Evolutionary conservation across 2,888 invertebrate species (phyloP).

Genomic region (Drosophila demipolita): DNA sequence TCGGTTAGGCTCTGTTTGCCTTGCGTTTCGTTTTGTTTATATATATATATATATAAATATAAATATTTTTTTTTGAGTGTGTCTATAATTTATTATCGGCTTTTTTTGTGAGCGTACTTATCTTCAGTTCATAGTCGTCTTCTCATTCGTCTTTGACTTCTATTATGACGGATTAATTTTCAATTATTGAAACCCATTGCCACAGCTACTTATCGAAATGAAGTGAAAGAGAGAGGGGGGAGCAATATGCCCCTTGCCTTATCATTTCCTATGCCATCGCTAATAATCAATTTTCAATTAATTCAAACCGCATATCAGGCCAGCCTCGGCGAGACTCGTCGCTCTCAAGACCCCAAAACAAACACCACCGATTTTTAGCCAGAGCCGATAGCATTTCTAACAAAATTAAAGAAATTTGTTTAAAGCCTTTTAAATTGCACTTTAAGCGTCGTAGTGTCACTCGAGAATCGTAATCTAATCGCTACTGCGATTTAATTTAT

Average conservation of each 20-base stretch:
- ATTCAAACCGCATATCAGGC: slow-evolving; percentile 67
- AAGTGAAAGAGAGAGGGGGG: not conserved
- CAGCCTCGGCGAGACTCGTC: not conserved
- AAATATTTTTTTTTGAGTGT: slow-evolving; percentile 8
- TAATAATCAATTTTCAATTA: slow-evolving; percentile 83
- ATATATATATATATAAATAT: not conserved
- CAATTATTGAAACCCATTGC: slow-evolving; percentile 73
- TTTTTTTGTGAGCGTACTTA: slow-evolving; percentile 21
- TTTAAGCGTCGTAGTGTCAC: slow-evolving; percentile 79
- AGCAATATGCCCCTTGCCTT: slow-evolving; percentile 22
- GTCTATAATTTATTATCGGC: slow-evolving; percentile 44
- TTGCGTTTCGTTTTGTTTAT: slow-evolving; percentile 8
- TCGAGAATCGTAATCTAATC: slow-evolving; percentile 77
- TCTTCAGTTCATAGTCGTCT: slow-evolving; percentile 26
- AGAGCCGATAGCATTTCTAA: slow-evolving; percentile 35
- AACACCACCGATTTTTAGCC: slow-evolving; percentile 26
- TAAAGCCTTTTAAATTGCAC: slow-evolving; percentile 80
- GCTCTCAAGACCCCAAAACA: slow-evolving; percentile 12
- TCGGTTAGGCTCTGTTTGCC: slow-evolving; percentile 50
- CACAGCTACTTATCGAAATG: slow-evolving; percentile 40
- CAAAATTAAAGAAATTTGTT: slow-evolving; percentile 78
- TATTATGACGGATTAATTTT: slow-evolving; percentile 85
- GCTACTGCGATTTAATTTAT: slow-evolving; percentile 81
- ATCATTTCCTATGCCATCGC: slow-evolving; percentile 60
- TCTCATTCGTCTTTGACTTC: slow-evolving; percentile 73